Conservation (phyloP, 2,797 vertebrate species). For the Arremon brunneinucha region DNA sequence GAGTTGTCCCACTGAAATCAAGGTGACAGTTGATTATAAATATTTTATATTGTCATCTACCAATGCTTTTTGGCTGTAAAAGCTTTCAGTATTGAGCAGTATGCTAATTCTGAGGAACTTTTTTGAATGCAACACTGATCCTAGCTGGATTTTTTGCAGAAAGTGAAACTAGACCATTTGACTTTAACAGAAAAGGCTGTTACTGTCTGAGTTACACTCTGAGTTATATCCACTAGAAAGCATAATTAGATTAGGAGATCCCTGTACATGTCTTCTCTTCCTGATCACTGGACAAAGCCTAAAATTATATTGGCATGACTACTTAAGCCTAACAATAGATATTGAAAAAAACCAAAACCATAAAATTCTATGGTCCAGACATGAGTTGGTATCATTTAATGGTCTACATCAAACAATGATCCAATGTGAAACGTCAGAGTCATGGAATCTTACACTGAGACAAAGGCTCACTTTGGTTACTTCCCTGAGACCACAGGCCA, state of each 20-base stretch:
- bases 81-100: not conserved
- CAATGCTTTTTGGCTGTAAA: not conserved
- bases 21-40: slow-evolving; percentile 14
- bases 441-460: not conserved
- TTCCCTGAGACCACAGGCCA: not conserved
- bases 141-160: not conserved
- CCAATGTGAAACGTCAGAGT: not conserved
- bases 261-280: not conserved
- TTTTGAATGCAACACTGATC: not conserved
- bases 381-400: not conserved
- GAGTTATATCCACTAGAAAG: not conserved
- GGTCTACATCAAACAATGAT: not conserved
- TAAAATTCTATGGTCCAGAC: not conserved
- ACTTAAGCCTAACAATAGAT: not conserved
- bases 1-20: slow-evolving; percentile 14
- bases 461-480: not conserved
- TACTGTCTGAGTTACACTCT: not conserved
- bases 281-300: not conserved
- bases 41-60: slow-evolving; percentile 13
- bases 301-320: not conserved
- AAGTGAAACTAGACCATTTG: not conserved
- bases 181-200: not conserved
- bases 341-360: not conserved
- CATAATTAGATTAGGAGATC: not conserved
- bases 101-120: not conserved